Conservation (phyloP, 1,140 invertebrate species). For the Ceratitis capitata region DNA sequence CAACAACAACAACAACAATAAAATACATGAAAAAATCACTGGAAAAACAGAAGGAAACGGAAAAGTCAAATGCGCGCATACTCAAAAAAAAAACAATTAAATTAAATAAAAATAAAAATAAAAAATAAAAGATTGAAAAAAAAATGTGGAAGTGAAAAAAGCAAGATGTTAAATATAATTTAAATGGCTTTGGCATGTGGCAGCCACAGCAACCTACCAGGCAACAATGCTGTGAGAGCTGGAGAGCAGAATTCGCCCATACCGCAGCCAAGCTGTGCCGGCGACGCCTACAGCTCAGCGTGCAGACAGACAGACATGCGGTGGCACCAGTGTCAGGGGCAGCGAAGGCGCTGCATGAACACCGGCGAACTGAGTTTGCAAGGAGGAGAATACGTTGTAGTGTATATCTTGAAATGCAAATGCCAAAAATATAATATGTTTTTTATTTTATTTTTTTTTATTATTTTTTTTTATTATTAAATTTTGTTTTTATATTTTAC, state of each 20-base stretch:
- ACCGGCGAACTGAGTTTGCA: too few relatives aligned
- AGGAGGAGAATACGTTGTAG: neutral
- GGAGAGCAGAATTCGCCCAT: neutral
- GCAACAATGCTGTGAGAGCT: neutral
- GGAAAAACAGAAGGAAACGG: constrained; percentile 16
- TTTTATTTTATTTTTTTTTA: too few relatives aligned
- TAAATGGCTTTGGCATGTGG: constrained; percentile 61
- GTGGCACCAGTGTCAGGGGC: neutral
- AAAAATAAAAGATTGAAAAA: neutral
- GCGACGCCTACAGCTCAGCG: neutral
- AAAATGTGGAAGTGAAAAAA: neutral
- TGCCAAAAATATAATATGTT: neutral
- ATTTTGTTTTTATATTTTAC: too few relatives aligned
- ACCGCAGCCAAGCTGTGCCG: neutral
- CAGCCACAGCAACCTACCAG: neutral
- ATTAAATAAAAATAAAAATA: too few relatives aligned
- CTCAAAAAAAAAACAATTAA: neutral
- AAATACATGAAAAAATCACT: constrained; percentile 3
- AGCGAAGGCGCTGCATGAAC: neutral
- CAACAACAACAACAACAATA: neutral
- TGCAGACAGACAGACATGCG: neutral
- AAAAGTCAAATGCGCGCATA: neutral
- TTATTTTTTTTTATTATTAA: too few relatives aligned
- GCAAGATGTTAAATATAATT: constrained; percentile 53
- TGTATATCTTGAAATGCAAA: neutral